phyloP scores from a whole-genome alignment of 2,888 invertebrate genomes.

The Ferrisia virgata region DNA sequence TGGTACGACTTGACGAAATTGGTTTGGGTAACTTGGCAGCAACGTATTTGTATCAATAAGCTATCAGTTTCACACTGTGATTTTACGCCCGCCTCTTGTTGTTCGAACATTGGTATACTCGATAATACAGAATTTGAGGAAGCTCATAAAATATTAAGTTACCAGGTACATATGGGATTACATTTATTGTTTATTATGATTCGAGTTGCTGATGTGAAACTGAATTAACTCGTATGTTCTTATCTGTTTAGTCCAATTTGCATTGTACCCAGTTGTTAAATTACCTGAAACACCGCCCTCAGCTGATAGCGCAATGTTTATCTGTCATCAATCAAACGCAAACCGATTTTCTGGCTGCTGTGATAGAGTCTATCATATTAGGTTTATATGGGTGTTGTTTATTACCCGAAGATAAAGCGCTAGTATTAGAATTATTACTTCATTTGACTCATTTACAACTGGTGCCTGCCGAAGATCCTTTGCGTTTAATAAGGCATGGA shows the following conservation, averaged over 20 bases:
- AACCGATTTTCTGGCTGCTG: conserved; percentile 55
- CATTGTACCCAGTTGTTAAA: conserved; percentile 32
- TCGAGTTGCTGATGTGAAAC: too few relatives aligned
- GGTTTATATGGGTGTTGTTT: conserved; percentile 73
- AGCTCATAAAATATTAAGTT: conserved; percentile 77
- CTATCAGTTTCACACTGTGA: conserved; percentile 72
- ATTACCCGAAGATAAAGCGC: conserved; percentile 70
- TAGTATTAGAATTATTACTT: conserved; percentile 63
- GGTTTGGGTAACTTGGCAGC: conserved; percentile 85
- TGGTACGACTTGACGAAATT: conserved; percentile 55
- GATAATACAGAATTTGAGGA: conserved; percentile 69
- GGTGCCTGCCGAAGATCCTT: conserved; percentile 66
- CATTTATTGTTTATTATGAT: neutral
- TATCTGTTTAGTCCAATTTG: conserved; percentile 11
- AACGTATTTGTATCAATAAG: conserved; percentile 74
- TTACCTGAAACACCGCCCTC: conserved; percentile 55
- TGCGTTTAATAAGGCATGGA: conserved; percentile 74
- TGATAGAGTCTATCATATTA: conserved; percentile 61
- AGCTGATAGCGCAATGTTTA: conserved; percentile 67
- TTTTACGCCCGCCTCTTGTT: conserved; percentile 72
- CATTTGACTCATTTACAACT: conserved; percentile 72
- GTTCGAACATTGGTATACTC: conserved; percentile 65
- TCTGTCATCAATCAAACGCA: conserved; percentile 64
- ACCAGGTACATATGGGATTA: conserved; percentile 62
- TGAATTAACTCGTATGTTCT: neutral